These are phyloP conservation scores for Drosophila kuntzei DNA, from an alignment of 2,888 invertebrate species.

Conservation along the genomic window DNA sequence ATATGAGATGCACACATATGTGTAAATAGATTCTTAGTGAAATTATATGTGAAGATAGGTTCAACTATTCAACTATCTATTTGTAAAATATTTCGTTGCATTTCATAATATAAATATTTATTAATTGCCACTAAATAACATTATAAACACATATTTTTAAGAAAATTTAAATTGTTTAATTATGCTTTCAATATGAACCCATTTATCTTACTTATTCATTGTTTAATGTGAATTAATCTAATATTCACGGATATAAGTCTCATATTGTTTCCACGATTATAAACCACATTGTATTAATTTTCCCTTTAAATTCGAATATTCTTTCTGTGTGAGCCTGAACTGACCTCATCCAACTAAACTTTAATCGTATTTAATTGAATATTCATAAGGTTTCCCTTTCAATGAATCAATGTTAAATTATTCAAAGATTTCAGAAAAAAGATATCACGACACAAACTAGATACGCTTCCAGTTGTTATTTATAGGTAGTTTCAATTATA, in stretches of 20 bases:
- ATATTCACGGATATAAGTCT: background rate
- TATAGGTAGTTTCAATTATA: background rate
- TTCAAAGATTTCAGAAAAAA: conserved; percentile 5
- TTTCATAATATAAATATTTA: too few species aligned
- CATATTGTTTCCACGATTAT: background rate
- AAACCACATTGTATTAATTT: background rate
- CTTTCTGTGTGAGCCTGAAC: background rate
- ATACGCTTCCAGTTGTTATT: background rate
- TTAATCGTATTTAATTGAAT: background rate
- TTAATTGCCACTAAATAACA: too few species aligned
- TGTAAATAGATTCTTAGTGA: background rate
- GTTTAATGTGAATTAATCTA: background rate
- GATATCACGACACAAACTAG: background rate
- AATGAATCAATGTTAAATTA: conserved; percentile 13
- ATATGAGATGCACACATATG: conserved; percentile 5
- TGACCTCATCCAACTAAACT: conserved; percentile 20
- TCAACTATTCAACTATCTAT: background rate
- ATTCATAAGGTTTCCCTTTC: conserved; percentile 19
- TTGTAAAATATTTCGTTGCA: background rate
- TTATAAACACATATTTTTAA: background rate
- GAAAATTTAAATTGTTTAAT: background rate
- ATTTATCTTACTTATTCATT: background rate
- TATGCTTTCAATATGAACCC: background rate
- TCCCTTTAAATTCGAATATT: background rate
- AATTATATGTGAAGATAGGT: background rate